A percentile compares a stretch with the other conserved stretches of the same genome.
Evolutionary conservation across 2,113 vertebrate species (phyloP).

Genomic region (Eublepharis macularius): DNA sequence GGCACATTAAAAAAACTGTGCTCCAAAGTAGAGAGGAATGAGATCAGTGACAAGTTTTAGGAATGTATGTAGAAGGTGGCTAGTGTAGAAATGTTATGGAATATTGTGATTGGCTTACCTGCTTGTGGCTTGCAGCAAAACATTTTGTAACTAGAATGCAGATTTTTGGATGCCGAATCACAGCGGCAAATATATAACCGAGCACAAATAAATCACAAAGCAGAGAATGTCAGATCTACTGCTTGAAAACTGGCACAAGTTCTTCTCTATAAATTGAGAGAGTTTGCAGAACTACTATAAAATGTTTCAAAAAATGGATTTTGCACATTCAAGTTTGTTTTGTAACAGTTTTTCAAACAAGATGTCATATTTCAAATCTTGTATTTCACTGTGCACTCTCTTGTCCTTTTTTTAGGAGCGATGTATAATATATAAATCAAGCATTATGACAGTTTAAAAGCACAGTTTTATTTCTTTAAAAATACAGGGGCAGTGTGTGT

Average conservation of each 20-base stretch:
- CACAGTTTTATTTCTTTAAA: conserved; percentile 7
- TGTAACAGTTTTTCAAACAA: background rate
- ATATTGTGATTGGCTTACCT: background rate
- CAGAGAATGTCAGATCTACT: background rate
- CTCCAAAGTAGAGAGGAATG: no score
- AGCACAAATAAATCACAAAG: background rate
- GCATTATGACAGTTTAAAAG: background rate
- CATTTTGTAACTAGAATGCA: background rate
- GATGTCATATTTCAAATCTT: background rate
- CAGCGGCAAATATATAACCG: background rate
- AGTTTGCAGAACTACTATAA: background rate
- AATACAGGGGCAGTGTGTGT: background rate
- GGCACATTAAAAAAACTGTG: no score
- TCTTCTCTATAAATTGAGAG: background rate
- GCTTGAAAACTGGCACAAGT: background rate
- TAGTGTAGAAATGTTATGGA: background rate
- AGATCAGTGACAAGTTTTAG: no score
- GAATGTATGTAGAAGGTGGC: background rate
- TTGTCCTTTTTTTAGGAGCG: background rate
- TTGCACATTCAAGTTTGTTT: background rate
- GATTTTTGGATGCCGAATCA: background rate
- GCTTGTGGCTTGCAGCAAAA: background rate
- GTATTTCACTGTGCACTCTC: background rate
- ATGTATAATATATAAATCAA: background rate
- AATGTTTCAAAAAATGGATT: background rate